Conservation (phyloP, 2,888 invertebrate species). For the Melanchra persicariae region DNA sequence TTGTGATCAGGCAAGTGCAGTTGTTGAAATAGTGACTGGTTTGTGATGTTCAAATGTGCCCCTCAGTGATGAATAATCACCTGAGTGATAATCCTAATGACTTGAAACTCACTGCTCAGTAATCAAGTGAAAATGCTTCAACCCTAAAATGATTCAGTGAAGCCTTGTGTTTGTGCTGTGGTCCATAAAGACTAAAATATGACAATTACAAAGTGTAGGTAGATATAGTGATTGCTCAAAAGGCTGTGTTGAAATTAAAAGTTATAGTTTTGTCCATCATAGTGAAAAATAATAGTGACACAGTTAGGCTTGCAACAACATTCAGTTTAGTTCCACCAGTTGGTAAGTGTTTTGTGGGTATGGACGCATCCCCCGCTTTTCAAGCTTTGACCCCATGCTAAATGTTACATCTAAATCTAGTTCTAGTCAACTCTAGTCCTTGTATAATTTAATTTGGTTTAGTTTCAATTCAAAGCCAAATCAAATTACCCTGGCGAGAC, state of each 20-base stretch:
- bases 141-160: constrained; percentile 56
- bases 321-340: constrained; percentile 23
- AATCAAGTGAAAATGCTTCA: constrained; percentile 57
- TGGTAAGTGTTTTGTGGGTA: constrained; percentile 64
- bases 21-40: constrained; percentile 67
- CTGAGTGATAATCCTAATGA: constrained; percentile 56
- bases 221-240: constrained; percentile 48
- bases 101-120: constrained; percentile 52
- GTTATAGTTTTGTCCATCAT: constrained; percentile 31
- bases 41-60: constrained; percentile 65
- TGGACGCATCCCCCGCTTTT: constrained; percentile 45
- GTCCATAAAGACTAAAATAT: constrained; percentile 56
- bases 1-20: constrained; percentile 78
- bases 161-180: constrained; percentile 67
- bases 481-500: neutral
- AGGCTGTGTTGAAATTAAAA: constrained; percentile 44
- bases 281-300: constrained; percentile 60
- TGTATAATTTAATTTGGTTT: neutral
- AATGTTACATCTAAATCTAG: constrained; percentile 37
- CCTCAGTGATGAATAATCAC: constrained; percentile 61
- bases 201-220: constrained; percentile 61
- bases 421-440: constrained; percentile 40
- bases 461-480: neutral
- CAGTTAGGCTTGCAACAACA: constrained; percentile 41
- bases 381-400: constrained; percentile 50